Evolutionary conservation across 1,140 invertebrate species (phyloP), one percentile per base, ranked within the genome.

Genomic region (Temnothorax curvispinosus): DNA sequence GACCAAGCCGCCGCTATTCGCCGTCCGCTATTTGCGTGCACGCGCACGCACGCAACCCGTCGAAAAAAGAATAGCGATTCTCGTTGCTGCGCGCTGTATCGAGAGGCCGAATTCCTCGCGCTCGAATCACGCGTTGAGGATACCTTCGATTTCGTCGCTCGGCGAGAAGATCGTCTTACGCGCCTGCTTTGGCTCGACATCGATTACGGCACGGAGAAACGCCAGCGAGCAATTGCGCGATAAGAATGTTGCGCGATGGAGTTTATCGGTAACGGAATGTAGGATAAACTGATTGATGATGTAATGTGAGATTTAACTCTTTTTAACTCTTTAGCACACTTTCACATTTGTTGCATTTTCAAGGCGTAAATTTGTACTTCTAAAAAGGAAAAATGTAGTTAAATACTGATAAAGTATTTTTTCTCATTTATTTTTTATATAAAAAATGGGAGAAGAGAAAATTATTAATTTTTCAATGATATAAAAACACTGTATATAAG

Each of bases 21-120:
- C 56, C 75, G 78, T 88, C 62, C 86, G 91, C 86, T 90, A 91
- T 92, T 91, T 91, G 86, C 60, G 80, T 84, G 67, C 80, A 65
- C 56, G 58, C 41, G 21, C 15, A 62, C 58, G 41, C 58, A 69
- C 54, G 69, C 54, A 75, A 50, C 41, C 11, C 15, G 41, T 60
- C 27, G 38, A 35, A 35, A 75, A 82, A 75, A 84, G 27, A 84
- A 60, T 38, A 13, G 41, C 32, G 38, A 52, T 82, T 74, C 54
- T 5, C 54, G 54, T 18, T 54, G 80, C 7, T 11, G 47, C 9
- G 38, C 38, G 1, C 41, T 58, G 52, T 27, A 74, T 60, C 54
- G 69, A 38, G 54, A 74, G 65, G 18, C 44, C 80, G 69, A 75
- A 84, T 84, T 75, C 80, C 52, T 60, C 54, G 27, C 38, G 38